These are phyloP conservation scores for Dallia pectoralis DNA, from an alignment of 2,797 vertebrate genomes.

Conservation along the genomic window DNA sequence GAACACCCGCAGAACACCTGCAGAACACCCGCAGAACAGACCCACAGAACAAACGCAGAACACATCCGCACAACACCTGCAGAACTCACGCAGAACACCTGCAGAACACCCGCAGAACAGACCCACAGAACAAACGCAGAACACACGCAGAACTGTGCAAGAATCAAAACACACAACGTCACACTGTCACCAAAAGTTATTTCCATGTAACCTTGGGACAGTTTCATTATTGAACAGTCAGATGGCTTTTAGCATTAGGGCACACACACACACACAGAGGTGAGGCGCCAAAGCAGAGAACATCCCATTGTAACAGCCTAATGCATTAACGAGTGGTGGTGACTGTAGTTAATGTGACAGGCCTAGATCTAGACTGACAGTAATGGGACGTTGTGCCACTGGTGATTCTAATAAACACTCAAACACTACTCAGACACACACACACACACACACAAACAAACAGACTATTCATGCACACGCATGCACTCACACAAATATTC, in stretches of 20 bases:
- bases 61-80: background rate
- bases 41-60: conserved; percentile 32
- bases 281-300: conserved; percentile 73
- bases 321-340: conserved; percentile 87
- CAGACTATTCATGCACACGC: too few species aligned
- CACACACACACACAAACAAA: too few species aligned
- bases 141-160: background rate
- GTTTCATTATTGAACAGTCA: conserved; percentile 72
- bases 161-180: background rate
- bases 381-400: conserved; percentile 94
- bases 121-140: background rate
- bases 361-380: conserved; percentile 86
- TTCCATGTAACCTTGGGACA: conserved; percentile 50
- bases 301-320: conserved; percentile 73
- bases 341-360: conserved; percentile 79
- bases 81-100: conserved; percentile 35
- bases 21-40: conserved; percentile 3
- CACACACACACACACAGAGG: conserved; percentile 28
- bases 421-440: too few species aligned
- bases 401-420: conserved; percentile 70
- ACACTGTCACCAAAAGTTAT: conserved; percentile 33
- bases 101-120: conserved; percentile 16
- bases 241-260: conserved; percentile 66
- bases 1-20: background rate
- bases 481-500: background rate